phyloP scores from a whole-genome alignment of 2,888 invertebrate species.

The Pollenia griseotomentosa region DNA sequence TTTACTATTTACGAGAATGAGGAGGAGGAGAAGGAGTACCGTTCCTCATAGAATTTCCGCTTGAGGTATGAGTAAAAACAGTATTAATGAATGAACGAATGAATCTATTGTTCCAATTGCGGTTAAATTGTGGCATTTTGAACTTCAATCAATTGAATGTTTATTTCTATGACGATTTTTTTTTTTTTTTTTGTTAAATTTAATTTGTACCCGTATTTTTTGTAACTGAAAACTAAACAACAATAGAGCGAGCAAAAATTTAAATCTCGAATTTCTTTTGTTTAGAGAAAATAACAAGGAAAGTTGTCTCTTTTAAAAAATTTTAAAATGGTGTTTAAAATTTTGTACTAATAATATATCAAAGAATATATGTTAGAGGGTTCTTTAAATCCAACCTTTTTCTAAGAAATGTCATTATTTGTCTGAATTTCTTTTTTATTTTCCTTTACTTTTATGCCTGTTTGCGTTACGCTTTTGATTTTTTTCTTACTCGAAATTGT shows the following conservation, averaged over 20 bases:
- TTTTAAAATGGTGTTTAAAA: neutral
- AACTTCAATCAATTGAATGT: conserved; percentile 67
- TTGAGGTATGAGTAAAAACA: neutral
- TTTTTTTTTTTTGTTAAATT: neutral
- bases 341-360: no score
- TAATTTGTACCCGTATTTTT: neutral
- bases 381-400: no score
- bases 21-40: neutral
- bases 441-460: no score
- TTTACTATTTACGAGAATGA: neutral
- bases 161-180: conserved; percentile 27
- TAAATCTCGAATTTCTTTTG: conserved; percentile 25
- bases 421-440: no score
- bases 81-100: conserved; percentile 11
- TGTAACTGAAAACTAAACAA: conserved; percentile 21
- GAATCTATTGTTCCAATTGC: conserved; percentile 63
- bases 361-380: no score
- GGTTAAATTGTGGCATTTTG: conserved; percentile 65
- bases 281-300: conserved; percentile 21
- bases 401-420: no score
- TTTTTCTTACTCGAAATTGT: no score
- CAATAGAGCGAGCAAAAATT: neutral
- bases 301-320: neutral
- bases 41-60: conserved; percentile 19
- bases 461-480: no score